Conservation (phyloP, 2,797 vertebrate species). For the Enoplosus armatus region DNA sequence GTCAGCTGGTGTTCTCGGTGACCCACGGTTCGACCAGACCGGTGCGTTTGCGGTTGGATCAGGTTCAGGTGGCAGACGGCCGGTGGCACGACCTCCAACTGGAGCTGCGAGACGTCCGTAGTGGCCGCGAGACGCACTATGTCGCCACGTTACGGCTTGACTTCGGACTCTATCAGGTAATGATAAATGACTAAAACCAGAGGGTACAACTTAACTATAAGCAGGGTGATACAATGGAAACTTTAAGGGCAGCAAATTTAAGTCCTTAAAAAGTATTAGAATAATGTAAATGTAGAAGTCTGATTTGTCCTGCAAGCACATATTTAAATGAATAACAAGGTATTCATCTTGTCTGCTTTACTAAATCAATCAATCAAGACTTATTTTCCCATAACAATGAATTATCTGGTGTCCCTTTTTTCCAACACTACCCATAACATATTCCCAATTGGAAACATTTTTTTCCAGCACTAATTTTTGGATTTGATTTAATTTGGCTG, state of each 20-base stretch:
- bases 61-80: slow-evolving; percentile 93
- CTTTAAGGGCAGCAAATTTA: not conserved
- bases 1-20: slow-evolving; percentile 93
- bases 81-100: slow-evolving; percentile 97
- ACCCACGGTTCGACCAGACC: slow-evolving; percentile 87
- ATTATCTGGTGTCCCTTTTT: slow-evolving; percentile 3
- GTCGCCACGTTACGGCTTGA: slow-evolving; percentile 93
- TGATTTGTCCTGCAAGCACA: not conserved
- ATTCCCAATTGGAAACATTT: slow-evolving; percentile 3
- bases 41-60: slow-evolving; percentile 92
- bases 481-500: slow-evolving; percentile 13
- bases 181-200: not conserved
- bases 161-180: slow-evolving; percentile 95
- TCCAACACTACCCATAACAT: not conserved
- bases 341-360: slow-evolving; percentile 20
- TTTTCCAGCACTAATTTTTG: not conserved
- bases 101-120: slow-evolving; percentile 92
- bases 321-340: slow-evolving; percentile 10
- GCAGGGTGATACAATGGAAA: not conserved
- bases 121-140: slow-evolving; percentile 89
- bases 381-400: not conserved
- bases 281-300: not conserved
- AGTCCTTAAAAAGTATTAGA: not conserved
- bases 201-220: too few species aligned
- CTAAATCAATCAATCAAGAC: slow-evolving; percentile 24